Evolutionary conservation across 2,113 vertebrate species (phyloP), one percentile per base, ranked within the genome.

Genomic region (Hippocampus barbouri): DNA sequence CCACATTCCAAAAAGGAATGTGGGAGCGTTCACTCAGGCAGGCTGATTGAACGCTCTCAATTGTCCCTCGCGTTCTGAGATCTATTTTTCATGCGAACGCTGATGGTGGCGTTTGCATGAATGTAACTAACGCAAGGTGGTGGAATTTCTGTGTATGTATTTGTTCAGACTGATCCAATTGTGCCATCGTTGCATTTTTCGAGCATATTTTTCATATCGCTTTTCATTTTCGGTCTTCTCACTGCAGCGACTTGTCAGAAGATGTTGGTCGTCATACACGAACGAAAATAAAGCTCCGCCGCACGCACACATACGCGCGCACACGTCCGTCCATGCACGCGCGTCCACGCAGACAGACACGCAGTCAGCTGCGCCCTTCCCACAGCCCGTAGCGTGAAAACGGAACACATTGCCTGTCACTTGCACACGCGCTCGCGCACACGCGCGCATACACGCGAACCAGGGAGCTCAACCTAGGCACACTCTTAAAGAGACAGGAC

Each of bases 331-430:
- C 8, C 47, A 16, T 74, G 60, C 69, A 62, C 70, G 1, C 65
- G 66, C 68, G 69, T 16, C 72, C 70, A 75, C 62, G 75, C 83
- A 79, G 15, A 20, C 73, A 79, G 70, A 80, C 86, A 87, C 65
- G 83, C 84, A 89, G 83, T 90, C 88, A 90, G 86, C 88, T 91
- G 87, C 89, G 89, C 80, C 89, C 89, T 91, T 91, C 87, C 87
- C 87, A 87, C 79, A 85, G 84, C 79, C 77, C 86, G 82, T 81
- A 88, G 81, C 88, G 86, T 49, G 59, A 88, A 89, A 89, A 86
- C 86, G 88, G 83, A 87, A 82, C 83, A 89, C 85, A 80, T 81
- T 84, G 83, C 83, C 80, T 85, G 80, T 87, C 81, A 79, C 85
- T 86, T 34, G 77, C 79, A 63, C 78, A 81, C 75, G 74, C 79